Base-by-base conservation (phyloP, 2,113 vertebrate species). In the Chauna torquata region DNA sequence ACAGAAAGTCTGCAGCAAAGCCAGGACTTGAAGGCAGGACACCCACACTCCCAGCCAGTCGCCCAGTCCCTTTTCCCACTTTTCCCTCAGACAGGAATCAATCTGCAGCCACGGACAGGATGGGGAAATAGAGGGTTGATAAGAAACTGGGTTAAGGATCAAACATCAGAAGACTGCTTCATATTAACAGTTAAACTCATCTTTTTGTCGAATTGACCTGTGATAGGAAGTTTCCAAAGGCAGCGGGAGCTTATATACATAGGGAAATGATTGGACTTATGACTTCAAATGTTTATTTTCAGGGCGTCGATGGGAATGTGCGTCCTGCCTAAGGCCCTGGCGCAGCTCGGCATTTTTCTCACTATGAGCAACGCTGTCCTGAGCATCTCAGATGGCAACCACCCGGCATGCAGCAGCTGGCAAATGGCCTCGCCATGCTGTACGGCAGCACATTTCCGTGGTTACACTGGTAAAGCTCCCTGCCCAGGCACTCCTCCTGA, bases 271-370 rank as follows among this genome's bases (percentile, higher is more conserved):
- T 68, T 52, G 64, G 61, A 94, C 52, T 92, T 70, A 18, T 16
- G 49, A 92, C 54, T 82, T 91, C 79, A 87, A 94, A 90, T 85
- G 75, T 91, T 94, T 93, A 38, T 93, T 96, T 95, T 91, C 58
- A 88, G 75, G 78, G 78, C 38, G 57, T 45, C 49, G 74, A 79
- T 86, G 94, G 70, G 94, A 92, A 96, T 19, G 34, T 42, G 78
- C 72, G 70, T 68, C 78, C 78, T 82, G 90, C 96, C 87, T 65
- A 61, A 87, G 45, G 90, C 49, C 52, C 75, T 92, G 82, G 82
- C 77, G 79, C 75, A 90, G 54, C 90, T 65, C 4, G 1, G 70
- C 32, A 40, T 20, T 68, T 59, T 75, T 95, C 81, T 45, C 23
- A 79, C 62, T 8, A 2, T 11, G 36, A 90, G 66, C 82, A 69